phyloP scores from a whole-genome alignment of 1,140 invertebrate genomes.

The Platorchestia sp. region DNA sequence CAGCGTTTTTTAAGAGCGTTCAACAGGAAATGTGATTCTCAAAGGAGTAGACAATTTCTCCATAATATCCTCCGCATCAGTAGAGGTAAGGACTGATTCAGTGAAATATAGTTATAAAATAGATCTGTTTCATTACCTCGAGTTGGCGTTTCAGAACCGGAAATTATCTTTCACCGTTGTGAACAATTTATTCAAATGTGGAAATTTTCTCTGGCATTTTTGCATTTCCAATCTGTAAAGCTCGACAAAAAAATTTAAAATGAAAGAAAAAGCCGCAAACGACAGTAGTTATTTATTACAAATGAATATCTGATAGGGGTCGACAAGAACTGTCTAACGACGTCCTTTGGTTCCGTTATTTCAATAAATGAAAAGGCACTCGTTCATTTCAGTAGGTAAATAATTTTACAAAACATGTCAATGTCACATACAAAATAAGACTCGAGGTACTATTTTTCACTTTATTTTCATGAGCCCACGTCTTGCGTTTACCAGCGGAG shows the following conservation, averaged over 20 bases:
- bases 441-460: no score
- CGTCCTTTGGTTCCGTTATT: not conserved
- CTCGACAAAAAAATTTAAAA: not conserved
- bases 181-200: no score
- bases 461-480: no score
- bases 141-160: not conserved
- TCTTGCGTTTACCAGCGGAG: no score
- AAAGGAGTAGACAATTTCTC: not conserved
- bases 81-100: not conserved
- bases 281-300: not conserved
- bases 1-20: not conserved
- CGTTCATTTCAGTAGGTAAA: not conserved
- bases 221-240: not conserved
- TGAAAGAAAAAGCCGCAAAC: not conserved
- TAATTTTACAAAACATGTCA: not conserved
- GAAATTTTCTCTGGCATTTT: not conserved
- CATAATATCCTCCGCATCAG: not conserved
- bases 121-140: not conserved
- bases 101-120: not conserved
- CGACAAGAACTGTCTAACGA: not conserved
- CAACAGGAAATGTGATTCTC: not conserved
- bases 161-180: no score
- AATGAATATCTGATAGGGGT: not conserved
- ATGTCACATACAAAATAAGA: no score
- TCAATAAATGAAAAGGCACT: not conserved